Base-by-base conservation (phyloP, 2,888 invertebrate species). In the Conops quadrifasciatus region DNA sequence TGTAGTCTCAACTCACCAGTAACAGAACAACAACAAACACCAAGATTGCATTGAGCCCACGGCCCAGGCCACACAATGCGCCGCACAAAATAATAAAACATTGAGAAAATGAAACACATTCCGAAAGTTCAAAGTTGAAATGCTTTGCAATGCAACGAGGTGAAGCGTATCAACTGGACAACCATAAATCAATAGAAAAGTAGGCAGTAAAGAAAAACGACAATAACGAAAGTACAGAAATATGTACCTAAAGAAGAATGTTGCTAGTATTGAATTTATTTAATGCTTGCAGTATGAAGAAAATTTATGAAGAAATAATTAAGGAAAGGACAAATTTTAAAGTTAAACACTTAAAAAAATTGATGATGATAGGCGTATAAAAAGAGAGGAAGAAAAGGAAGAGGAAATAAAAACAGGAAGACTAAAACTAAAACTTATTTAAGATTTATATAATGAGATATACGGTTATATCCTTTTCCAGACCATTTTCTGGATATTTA, bases 121-220 rank as follows among this genome's bases (percentile, higher is more conserved):
- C 49, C 3, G 19, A 49, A 49, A 49, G 49, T 16, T 49, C 49
- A 19, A 16, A 49, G 49, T 13, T 15, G 2, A 49, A 49, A 49
- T 19, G 49, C 49, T 15, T 9, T 15, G 49, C 49, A 49, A 16
- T 19, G 11, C 49, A 49, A 49, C 67, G 59, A 59, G 30, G n/a
- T 30, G 59, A 56, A 58, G 67, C 59, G 67, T 24, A 67, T 45
- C 67, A 67, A 67, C 56, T 58, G 45, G 67, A 67, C 11, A 45
- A 26, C 16, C 21, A 67, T 67, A 67, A 67, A 67, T 67, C 67
- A 67, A 67, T 67, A 51, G 45, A 45, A 58, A 26, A 49, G 49
- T 19, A 15, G n/a, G 19, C n/a, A 49, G 19, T 49, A 4, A n/a
- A 49, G 19, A 49, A 49, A 49, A 49, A 49, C 19, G 15, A 49